Percentiles rank a stretch among this genome's conserved stretches.
phyloP scores from a whole-genome alignment of 2,888 invertebrate species.

The Candidula unifasciata region DNA sequence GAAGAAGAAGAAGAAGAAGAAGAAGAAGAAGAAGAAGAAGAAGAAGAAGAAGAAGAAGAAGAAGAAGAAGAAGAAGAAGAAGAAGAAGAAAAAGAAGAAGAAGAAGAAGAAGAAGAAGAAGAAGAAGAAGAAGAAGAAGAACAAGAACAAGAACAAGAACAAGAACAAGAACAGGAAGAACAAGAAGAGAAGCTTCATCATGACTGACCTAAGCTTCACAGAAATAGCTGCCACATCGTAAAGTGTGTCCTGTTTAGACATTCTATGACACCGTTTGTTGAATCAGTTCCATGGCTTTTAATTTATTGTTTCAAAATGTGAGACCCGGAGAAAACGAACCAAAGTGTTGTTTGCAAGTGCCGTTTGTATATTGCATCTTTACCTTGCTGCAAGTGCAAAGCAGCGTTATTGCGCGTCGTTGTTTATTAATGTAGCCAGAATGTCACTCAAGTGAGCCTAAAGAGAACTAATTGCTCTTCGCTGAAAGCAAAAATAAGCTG shows the following conservation, averaged over 20 bases:
- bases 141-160: no score
- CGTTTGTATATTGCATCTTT: not conserved
- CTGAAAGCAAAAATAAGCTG: not conserved
- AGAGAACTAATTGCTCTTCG: conserved; percentile 11
- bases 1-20: no score
- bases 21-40: no score
- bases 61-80: no score
- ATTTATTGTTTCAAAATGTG: not conserved
- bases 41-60: no score
- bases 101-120: no score
- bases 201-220: not conserved
- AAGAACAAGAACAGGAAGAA: no score
- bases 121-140: no score
- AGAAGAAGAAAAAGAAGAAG: no score
- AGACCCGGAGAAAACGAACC: not conserved
- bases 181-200: no score
- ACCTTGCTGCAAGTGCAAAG: conserved; percentile 2
- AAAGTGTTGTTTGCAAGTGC: conserved; percentile 4
- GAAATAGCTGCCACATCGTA: not conserved
- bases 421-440: conserved; percentile 12
- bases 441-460: not conserved
- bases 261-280: not conserved
- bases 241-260: not conserved
- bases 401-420: conserved; percentile 1
- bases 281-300: not conserved